Percentiles rank a stretch among this genome's conserved stretches.
Evolutionary conservation across 2,888 invertebrate species (phyloP).

Genomic region (Stictocephala bisonia): DNA sequence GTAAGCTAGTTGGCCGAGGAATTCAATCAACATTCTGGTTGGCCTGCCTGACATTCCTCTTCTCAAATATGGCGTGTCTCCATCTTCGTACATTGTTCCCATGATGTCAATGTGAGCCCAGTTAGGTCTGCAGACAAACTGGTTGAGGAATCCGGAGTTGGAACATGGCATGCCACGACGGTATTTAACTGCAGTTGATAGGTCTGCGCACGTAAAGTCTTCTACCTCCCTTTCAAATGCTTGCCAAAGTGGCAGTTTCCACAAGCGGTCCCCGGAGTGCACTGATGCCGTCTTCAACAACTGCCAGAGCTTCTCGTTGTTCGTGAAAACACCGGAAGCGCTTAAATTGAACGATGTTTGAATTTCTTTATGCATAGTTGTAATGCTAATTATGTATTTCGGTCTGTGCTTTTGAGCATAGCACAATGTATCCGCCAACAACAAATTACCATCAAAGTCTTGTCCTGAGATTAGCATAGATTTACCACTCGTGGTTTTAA

Average conservation of each 20-base stretch:
- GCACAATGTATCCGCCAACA: constrained; percentile 82
- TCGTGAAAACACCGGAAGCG: constrained; percentile 79
- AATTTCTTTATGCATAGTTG: constrained; percentile 77
- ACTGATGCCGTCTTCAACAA: constrained; percentile 75
- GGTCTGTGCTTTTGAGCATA: constrained; percentile 83
- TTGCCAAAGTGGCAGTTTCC: constrained; percentile 78
- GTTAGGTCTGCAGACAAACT: constrained; percentile 77
- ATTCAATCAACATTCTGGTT: constrained; percentile 77
- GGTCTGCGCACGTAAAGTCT: neutral
- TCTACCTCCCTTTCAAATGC: neutral
- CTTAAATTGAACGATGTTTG: constrained; percentile 73
- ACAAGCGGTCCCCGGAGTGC: constrained; percentile 81
- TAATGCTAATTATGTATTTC: constrained; percentile 78
- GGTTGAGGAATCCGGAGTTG: constrained; percentile 70
- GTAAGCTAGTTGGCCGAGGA: constrained; percentile 69
- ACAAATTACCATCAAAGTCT: constrained; percentile 81
- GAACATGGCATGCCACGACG: constrained; percentile 46
- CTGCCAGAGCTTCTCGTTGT: constrained; percentile 75
- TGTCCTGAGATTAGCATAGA: constrained; percentile 80
- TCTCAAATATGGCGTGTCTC: constrained; percentile 70
- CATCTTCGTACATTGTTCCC: constrained; percentile 76
- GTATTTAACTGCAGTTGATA: neutral
- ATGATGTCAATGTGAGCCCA: constrained; percentile 88
- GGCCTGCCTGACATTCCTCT: constrained; percentile 83
- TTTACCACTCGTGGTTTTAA: constrained; percentile 79